A percentile compares a stretch with the other conserved stretches of the same genome.
Evolutionary conservation across 1,140 invertebrate species (phyloP).

Genomic region (Penaeus chinensis): DNA sequence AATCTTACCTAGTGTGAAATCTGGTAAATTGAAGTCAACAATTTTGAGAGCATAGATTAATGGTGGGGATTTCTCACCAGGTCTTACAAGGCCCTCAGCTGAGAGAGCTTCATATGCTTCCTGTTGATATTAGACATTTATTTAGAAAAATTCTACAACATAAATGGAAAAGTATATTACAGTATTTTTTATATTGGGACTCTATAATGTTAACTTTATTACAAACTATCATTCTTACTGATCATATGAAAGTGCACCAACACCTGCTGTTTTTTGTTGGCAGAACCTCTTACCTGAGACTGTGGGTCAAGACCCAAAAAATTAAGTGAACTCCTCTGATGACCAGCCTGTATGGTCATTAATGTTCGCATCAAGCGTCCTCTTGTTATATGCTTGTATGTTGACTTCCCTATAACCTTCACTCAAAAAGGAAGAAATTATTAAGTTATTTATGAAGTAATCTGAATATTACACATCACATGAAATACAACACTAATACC

Average conservation of each 20-base stretch:
- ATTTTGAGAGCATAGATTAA: constrained; percentile 90
- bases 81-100: constrained; percentile 80
- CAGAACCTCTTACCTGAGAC: constrained; percentile 40
- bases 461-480: neutral
- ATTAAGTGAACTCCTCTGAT: constrained; percentile 87
- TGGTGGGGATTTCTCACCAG: constrained; percentile 76
- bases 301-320: constrained; percentile 67
- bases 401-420: constrained; percentile 73
- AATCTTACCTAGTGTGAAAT: constrained; percentile 84
- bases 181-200: too few relatives aligned
- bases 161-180: too few relatives aligned
- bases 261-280: too few relatives aligned
- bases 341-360: constrained; percentile 81
- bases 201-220: too few relatives aligned
- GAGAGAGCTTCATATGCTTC: constrained; percentile 87
- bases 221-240: too few relatives aligned
- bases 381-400: constrained; percentile 77
- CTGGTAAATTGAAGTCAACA: constrained; percentile 81
- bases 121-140: constrained; percentile 69
- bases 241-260: too few relatives aligned
- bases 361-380: constrained; percentile 78
- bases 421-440: neutral
- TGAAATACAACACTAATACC: too few relatives aligned
- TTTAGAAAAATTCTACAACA: neutral
- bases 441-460: neutral